Percentiles rank a stretch among this genome's conserved stretches.
phyloP scores from a whole-genome alignment of 2,888 invertebrate species.

The Monoplex corrugatus region DNA sequence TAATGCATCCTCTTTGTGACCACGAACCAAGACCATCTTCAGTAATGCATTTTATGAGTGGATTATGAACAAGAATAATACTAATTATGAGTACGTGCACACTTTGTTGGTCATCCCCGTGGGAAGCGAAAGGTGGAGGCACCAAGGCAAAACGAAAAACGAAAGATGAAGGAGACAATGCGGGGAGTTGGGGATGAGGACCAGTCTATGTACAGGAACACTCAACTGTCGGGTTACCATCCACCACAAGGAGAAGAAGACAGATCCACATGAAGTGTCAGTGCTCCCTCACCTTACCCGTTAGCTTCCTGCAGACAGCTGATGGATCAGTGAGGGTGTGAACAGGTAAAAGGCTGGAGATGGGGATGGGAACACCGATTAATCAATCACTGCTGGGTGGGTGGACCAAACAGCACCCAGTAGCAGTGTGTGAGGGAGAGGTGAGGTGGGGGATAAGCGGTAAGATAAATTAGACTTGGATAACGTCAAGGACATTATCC shows the following conservation, averaged over 20 bases:
- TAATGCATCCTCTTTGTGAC: no score
- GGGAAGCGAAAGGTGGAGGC: neutral
- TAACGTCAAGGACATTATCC: neutral
- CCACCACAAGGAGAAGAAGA: neutral
- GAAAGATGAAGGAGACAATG: neutral
- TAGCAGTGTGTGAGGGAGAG: neutral
- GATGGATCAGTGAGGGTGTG: neutral
- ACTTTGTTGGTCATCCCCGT: conserved; percentile 11
- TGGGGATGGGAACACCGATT: neutral
- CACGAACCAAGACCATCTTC: no score
- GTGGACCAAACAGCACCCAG: neutral
- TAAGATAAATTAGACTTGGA: neutral
- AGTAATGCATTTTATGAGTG: no score
- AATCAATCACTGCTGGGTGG: neutral
- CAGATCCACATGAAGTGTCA: neutral
- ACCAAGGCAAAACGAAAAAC: neutral
- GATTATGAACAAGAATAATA: no score
- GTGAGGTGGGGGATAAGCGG: neutral
- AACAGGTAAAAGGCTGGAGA: neutral
- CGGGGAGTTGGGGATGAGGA: neutral
- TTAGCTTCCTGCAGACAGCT: neutral
- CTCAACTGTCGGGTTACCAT: no score
- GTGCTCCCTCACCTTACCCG: neutral
- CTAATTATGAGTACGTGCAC: neutral
- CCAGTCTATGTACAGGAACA: no score